Base-by-base conservation (phyloP, 2,888 invertebrate genomes). In the Pimpla rufipes region DNA sequence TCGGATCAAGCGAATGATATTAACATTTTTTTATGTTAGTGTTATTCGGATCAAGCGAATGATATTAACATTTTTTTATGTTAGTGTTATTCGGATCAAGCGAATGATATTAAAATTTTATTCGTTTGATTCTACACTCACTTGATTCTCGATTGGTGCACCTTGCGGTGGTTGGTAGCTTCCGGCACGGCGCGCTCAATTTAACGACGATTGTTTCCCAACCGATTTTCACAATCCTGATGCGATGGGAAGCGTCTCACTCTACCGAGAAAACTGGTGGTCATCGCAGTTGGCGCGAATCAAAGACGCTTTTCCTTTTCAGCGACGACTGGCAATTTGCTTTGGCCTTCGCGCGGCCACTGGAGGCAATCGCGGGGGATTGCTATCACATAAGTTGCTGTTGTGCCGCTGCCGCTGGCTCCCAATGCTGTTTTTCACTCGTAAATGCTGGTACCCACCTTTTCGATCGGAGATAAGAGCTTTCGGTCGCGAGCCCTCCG, bases 241-340 rank as follows among this genome's bases (percentile, higher is more conserved):
- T 18, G 11, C 42, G 42, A 64, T 40, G 7, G 10, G 5, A 42
- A 64, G 40, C 42, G 42, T 42, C 40, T 29, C 5, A 18, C 16
- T 21, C 40, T 40, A 42, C 21, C 21, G 40, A 64, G 64, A 64
- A 64, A 64, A 64, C 10, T 21, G 40, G 21, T 21, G 42, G 16
- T 64, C 42, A 42, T 40, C 42, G 21, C 64, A 42, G 64, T 64
- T 40, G 37, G 21, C 42, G 21, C 35, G 16, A n/a, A 59, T n/a
- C 64, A 18, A 16, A 64, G 50, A 29, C 52, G 52, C 52, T 70
- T 70, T 70, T 37, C 37, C 40, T 35, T 70, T 70, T 21, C 52
- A 70, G 37, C 37, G 55, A 16, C 37, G 70, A 70, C 70, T 21
- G 70, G 52, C 55, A 70, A 70, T 70, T 70, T 70, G 52, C 70